Evolutionary conservation across 2,113 vertebrate species (phyloP).

Genomic region (Myrmecophaga tridactyla): DNA sequence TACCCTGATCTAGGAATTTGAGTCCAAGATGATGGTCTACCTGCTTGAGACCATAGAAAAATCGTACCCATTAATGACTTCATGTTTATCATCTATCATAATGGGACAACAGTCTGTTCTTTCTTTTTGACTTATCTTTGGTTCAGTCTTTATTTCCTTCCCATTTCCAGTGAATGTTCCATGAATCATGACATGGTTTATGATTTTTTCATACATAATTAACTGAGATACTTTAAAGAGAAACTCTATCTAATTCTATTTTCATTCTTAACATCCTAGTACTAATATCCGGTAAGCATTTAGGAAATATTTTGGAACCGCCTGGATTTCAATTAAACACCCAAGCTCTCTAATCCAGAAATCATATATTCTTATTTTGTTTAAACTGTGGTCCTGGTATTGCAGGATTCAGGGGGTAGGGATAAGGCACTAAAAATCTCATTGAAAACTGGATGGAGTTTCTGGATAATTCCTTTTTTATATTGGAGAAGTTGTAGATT

Average conservation of each 20-base stretch:
- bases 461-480: background rate
- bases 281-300: background rate
- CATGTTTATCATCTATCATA: background rate
- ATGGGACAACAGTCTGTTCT: background rate
- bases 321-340: background rate
- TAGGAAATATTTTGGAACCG: background rate
- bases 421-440: background rate
- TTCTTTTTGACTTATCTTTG: background rate
- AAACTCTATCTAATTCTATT: background rate
- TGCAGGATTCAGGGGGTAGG: background rate
- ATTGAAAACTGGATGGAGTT: background rate
- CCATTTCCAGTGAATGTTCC: background rate
- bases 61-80: background rate
- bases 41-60: background rate
- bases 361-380: no score
- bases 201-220: background rate
- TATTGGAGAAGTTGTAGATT: no score
- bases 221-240: background rate
- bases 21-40: background rate
- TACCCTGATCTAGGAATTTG: background rate
- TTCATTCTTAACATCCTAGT: background rate
- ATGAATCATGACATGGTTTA: background rate
- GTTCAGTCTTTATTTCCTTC: slow-evolving; percentile 1
- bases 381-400: background rate
- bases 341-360: background rate